Evolutionary conservation across 2,888 invertebrate genomes (phyloP), one percentile per base, ranked within the genome.

Genomic region (Zhuqinia jingwanae): DNA sequence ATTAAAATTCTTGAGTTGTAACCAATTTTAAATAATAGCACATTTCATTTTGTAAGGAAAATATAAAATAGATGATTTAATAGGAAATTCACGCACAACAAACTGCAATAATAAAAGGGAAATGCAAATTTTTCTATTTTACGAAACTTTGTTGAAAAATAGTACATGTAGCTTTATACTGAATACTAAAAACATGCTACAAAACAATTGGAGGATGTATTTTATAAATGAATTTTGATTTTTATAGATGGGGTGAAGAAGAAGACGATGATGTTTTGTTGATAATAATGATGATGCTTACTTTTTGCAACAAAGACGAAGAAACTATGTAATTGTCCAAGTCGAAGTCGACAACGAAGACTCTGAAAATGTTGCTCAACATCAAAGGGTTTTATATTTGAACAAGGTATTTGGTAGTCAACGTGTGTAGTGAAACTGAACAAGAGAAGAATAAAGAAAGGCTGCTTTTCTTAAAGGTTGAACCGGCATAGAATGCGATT

Each of bases 401-500:
- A 76, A 76, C 56, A 76, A 58, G 56, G 56, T 76, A 76, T 76
- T 76, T 76, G 20, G 76, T 45, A 76, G 80, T 63, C 50, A 22
- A 63, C 68, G 85, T 85, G 87, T 87, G 87, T 70, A 87, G 82
- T 87, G 87, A 82, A 73, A 82, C 87, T 87, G 87, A 87, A 83
- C 83, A 42, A 63, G 77, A 58, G 65, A 70, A 58, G 81, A 87
- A 87, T 80, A 80, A 87, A 82, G 82, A 70, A 87, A 82, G 82
- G 58, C 65, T 42, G 56, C 45, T 63, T 83, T 36, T 87, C 87
- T 75, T 83, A 8, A n/a, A n/a, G 36, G 36, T 36, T 36, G 87
- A 87, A 87, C 87, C 87, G 87, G 87, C 87, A 87, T 87, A 83
- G 82, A 79, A 87, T 83, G 56, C 78, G 87, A 83, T 83, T 87